A percentile compares a stretch with the other conserved stretches of the same genome.
Evolutionary conservation across 2,888 invertebrate genomes (phyloP).

Genomic region (Drosophila fungiperda): DNA sequence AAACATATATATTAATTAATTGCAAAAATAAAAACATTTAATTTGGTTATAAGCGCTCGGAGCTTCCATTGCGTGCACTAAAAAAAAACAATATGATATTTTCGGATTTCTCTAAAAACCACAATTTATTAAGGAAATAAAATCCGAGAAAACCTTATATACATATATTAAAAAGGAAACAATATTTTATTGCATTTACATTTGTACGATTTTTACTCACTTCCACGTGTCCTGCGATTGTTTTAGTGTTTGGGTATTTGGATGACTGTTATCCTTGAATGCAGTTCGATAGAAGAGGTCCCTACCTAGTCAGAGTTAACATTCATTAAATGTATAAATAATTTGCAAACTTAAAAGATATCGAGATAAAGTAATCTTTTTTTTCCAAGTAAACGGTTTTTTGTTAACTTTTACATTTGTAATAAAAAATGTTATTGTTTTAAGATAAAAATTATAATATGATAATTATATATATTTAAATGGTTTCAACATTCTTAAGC

Average conservation of each 20-base stretch:
- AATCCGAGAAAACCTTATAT: slow-evolving; percentile 28
- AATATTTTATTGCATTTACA: not conserved
- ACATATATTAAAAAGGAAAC: slow-evolving; percentile 12
- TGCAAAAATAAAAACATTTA: not conserved
- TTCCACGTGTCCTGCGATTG: not conserved
- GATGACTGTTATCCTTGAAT: too few relatives aligned
- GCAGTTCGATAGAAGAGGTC: not conserved
- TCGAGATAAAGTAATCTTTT: too few relatives aligned
- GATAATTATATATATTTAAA: too few relatives aligned
- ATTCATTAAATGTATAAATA: not conserved
- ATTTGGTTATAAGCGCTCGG: slow-evolving; percentile 17
- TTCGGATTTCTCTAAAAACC: slow-evolving; percentile 15
- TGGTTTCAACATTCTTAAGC: too few relatives aligned
- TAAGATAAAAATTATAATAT: too few relatives aligned
- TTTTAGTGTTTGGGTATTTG: not conserved
- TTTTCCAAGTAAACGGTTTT: too few relatives aligned
- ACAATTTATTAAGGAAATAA: slow-evolving; percentile 20
- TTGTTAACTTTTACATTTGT: too few relatives aligned
- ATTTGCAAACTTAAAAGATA: not conserved
- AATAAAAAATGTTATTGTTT: too few relatives aligned
- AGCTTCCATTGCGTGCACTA: slow-evolving; percentile 36
- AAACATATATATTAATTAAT: not conserved
- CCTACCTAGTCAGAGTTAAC: not conserved
- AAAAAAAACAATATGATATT: not conserved
- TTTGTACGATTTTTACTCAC: not conserved